phyloP scores from a whole-genome alignment of 1,140 invertebrate species.

The Eumaeus atala region DNA sequence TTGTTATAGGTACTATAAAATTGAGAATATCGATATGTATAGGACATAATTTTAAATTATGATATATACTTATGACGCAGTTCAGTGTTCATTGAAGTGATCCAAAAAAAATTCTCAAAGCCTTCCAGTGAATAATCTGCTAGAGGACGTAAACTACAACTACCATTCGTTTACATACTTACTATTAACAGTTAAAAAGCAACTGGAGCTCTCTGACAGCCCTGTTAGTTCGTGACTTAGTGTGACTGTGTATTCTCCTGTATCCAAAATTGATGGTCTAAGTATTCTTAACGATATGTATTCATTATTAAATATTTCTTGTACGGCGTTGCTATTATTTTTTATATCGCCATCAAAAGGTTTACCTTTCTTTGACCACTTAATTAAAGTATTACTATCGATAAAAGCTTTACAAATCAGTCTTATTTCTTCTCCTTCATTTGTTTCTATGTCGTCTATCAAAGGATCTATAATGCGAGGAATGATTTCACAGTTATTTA shows the following conservation, averaged over 20 bases:
- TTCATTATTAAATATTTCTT: constrained; percentile 25
- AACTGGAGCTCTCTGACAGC: constrained; percentile 19
- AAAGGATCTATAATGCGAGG: constrained; percentile 26
- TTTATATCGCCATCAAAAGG: constrained; percentile 6
- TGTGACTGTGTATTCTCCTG: constrained; percentile 23
- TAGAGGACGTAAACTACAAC: too few relatives aligned
- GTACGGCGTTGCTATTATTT: constrained; percentile 16
- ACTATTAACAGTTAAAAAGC: constrained; percentile 27
- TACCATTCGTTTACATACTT: constrained; percentile 12
- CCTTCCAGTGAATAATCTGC: too few relatives aligned
- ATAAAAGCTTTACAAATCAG: constrained; percentile 25
- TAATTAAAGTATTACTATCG: constrained; percentile 22
- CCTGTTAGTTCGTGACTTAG: constrained; percentile 23
- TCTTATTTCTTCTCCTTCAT: constrained; percentile 26
- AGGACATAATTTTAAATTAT: too few relatives aligned
- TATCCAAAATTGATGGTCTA: constrained; percentile 18
- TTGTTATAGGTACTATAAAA: too few relatives aligned
- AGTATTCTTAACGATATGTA: constrained; percentile 27
- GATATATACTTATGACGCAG: too few relatives aligned
- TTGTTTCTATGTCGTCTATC: constrained; percentile 23
- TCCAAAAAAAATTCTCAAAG: too few relatives aligned
- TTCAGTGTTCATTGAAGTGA: too few relatives aligned
- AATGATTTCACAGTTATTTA: constrained; percentile 23
- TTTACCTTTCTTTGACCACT: constrained; percentile 24
- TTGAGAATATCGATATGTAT: too few relatives aligned